Evolutionary conservation across 1,140 invertebrate species (phyloP).

Genomic region (Phymastichus coffea): DNA sequence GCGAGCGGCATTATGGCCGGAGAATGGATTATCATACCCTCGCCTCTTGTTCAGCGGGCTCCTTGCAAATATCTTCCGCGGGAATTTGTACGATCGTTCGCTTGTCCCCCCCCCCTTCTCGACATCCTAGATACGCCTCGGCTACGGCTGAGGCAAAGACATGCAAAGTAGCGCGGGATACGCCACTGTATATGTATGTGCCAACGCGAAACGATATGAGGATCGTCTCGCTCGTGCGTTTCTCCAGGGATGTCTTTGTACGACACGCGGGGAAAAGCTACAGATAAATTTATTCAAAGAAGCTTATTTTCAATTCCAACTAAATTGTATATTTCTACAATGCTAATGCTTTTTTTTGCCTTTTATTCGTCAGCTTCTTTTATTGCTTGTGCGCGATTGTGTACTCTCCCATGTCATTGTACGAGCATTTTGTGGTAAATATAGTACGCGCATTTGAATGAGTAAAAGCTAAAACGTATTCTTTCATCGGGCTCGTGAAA

Average conservation of each 20-base stretch:
- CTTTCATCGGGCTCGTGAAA: too few species aligned
- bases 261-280: neutral
- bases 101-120: neutral
- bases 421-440: too few species aligned
- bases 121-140: conserved; percentile 13
- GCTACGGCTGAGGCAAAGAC: conserved; percentile 36
- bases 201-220: neutral
- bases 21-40: conserved; percentile 55
- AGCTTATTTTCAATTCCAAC: too few species aligned
- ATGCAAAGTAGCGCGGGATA: conserved; percentile 40
- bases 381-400: too few species aligned
- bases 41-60: neutral
- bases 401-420: too few species aligned
- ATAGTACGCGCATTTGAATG: too few species aligned
- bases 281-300: too few species aligned
- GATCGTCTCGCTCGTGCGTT: too few species aligned
- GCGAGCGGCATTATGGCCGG: conserved; percentile 52
- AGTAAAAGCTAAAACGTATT: too few species aligned
- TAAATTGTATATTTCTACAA: too few species aligned
- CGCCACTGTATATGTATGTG: neutral
- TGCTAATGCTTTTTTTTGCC: too few species aligned
- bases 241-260: neutral
- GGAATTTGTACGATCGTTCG: neutral
- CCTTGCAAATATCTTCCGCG: neutral
- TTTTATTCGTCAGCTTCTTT: too few species aligned